Evolutionary conservation across 2,888 invertebrate species (phyloP), one percentile per base, ranked within the genome.

Genomic region (Aphidius colemani): DNA sequence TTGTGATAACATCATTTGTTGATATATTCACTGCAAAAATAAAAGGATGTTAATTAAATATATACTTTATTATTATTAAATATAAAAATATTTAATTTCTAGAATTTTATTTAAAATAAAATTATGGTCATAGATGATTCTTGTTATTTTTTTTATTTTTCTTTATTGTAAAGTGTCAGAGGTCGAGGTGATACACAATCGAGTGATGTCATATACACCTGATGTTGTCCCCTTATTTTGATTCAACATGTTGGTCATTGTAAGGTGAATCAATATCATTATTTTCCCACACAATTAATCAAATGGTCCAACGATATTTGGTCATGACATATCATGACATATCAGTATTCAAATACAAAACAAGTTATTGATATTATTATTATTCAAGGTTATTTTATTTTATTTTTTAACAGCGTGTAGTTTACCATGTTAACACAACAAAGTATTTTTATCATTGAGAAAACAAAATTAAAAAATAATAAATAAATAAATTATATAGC

Each of bases 51-150:
- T 30, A 30, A 30, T 30, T 30, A 30, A 30, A 30, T 30, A 30
- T 30, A 30, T 30, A 30, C 5, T 30, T 30, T 30, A 30, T 30
- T 30, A 30, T 30, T 30, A 30, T n/a, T n/a, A n/a, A 18, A 18
- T 18, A 18, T 18, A 18, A 18, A 18, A 18, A 18, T 30, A 30
- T 10, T 4, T 7, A 13, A 56, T 39, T 57, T 39, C 46, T 18
- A 39, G n/a, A 46, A 57, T 57, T 57, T 76, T 69, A 74, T 75
- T 74, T 69, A 70, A 72, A 74, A 73, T 72, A 74, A 73, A 74
- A 77, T 76, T 74, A 73, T 74, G 67, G 72, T 68, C 59, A 68
- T 60, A 59, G 60, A 13, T 40, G 55, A 13, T n/a, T 48, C 39
- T 18, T 63, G 45, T 59, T 30, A 5, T 30, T 30, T 30, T 30